Conservation (phyloP, 2,113 vertebrate species). For the Pholis gunnellus region DNA sequence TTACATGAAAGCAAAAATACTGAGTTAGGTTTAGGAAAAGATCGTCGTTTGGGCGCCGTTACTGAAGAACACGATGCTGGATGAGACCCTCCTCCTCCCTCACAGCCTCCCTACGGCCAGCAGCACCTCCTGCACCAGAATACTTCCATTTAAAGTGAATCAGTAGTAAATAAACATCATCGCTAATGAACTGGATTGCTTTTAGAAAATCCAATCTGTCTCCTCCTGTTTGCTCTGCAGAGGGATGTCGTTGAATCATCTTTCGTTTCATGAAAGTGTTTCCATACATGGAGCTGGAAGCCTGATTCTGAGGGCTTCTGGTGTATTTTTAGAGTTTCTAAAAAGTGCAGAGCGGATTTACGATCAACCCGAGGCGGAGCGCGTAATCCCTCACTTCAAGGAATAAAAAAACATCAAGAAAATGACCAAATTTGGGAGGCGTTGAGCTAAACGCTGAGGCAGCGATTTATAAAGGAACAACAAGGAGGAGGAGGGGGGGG, state of each 20-base stretch:
- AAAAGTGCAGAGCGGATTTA: not conserved
- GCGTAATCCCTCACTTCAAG: slow-evolving; percentile 7
- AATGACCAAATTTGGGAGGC: slow-evolving; percentile 13
- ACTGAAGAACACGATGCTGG: no score
- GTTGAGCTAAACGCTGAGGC: not conserved
- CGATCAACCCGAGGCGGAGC: not conserved
- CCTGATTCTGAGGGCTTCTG: not conserved
- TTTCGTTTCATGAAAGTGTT: not conserved
- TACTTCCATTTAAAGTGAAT: no score
- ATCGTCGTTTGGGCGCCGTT: no score
- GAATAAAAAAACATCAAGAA: not conserved
- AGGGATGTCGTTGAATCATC: not conserved
- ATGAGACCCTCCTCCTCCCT: no score
- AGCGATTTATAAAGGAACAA: slow-evolving; percentile 12
- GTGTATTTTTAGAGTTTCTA: slow-evolving; percentile 40
- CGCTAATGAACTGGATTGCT: no score
- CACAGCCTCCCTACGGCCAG: no score
- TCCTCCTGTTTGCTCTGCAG: not conserved
- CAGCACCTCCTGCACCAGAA: no score
- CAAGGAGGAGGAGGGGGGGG: not conserved
- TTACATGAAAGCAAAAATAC: no score
- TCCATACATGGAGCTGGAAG: not conserved
- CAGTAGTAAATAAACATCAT: not conserved
- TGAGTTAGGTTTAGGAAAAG: no score
- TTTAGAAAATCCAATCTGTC: not conserved